Percentiles rank a stretch among this genome's conserved stretches.
phyloP scores from a whole-genome alignment of 2,888 invertebrate species.

The Cataglyphis rosenhaueri region DNA sequence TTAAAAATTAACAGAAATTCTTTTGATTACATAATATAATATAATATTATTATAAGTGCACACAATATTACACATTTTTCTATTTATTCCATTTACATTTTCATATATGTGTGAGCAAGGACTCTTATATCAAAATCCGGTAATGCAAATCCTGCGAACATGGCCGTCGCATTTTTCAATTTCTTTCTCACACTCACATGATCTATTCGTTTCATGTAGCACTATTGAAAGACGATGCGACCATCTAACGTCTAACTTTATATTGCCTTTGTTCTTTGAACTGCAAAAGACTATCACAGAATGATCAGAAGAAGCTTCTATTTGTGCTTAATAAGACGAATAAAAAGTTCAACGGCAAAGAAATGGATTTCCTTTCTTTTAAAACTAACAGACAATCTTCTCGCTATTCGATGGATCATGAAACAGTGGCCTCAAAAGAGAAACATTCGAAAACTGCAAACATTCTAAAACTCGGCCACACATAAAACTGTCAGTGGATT shows the following conservation, averaged over 20 bases:
- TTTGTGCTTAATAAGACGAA: conserved; percentile 59
- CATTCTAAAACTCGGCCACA: not conserved
- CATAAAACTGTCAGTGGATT: not conserved
- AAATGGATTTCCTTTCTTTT: conserved; percentile 57
- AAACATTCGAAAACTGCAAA: not conserved
- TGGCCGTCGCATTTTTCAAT: conserved; percentile 11
- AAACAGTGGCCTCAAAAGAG: conserved; percentile 4
- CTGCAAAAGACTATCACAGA: conserved; percentile 50
- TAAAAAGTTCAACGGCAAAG: conserved; percentile 65
- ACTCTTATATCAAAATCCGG: not conserved
- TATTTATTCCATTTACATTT: not conserved
- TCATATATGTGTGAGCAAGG: not conserved
- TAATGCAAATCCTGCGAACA: not conserved
- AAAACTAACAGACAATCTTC: not conserved
- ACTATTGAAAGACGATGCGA: conserved; percentile 8
- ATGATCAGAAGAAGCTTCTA: conserved; percentile 51
- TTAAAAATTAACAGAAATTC: not conserved
- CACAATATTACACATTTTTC: not conserved
- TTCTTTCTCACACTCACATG: not conserved
- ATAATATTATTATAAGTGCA: not conserved
- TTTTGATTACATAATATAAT: not conserved
- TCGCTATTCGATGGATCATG: not conserved
- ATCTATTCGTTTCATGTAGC: conserved; percentile 7
- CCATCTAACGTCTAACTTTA: conserved; percentile 14
- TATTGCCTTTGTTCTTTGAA: conserved; percentile 43